These are phyloP conservation scores for Rhinichthys osculus DNA, from an alignment of 2,797 vertebrate genomes.

Conservation along the genomic window DNA sequence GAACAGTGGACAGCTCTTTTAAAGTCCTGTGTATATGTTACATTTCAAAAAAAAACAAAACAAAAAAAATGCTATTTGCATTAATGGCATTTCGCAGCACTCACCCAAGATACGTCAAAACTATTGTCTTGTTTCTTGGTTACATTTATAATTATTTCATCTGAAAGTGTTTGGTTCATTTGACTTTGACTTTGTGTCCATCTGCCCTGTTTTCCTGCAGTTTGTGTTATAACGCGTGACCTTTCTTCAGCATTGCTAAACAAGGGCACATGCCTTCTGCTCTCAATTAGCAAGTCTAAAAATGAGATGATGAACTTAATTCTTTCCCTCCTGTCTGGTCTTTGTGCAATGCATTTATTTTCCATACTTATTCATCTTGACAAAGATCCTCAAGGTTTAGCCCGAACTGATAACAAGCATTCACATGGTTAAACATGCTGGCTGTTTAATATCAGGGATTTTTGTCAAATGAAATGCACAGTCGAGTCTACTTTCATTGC, in stretches of 20 bases:
- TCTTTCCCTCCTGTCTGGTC: not conserved
- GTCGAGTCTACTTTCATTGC: not conserved
- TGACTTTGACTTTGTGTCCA: not conserved
- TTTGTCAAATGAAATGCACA: not conserved
- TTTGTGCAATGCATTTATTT: not conserved
- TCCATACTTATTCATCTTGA: not conserved
- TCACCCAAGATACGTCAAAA: not conserved
- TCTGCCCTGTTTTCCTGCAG: not conserved
- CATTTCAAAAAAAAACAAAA: not conserved
- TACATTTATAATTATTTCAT: not conserved
- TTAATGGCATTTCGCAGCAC: not conserved
- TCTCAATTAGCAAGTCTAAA: not conserved
- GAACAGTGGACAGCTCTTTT: not conserved
- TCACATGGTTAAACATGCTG: not conserved
- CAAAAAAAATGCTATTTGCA: not conserved
- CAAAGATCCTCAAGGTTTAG: not conserved
- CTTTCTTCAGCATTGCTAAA: not conserved
- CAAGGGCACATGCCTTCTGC: conserved; percentile 1
- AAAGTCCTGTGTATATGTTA: conserved; percentile 2
- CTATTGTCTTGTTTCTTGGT: not conserved
- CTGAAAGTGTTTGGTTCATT: not conserved
- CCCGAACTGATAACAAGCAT: not conserved
- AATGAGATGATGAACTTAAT: not conserved
- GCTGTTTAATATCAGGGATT: not conserved
- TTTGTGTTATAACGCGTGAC: not conserved